Evolutionary conservation across 2,797 vertebrate genomes (phyloP), one percentile per base, ranked within the genome.

Genomic region (Syngnathus rostellatus): DNA sequence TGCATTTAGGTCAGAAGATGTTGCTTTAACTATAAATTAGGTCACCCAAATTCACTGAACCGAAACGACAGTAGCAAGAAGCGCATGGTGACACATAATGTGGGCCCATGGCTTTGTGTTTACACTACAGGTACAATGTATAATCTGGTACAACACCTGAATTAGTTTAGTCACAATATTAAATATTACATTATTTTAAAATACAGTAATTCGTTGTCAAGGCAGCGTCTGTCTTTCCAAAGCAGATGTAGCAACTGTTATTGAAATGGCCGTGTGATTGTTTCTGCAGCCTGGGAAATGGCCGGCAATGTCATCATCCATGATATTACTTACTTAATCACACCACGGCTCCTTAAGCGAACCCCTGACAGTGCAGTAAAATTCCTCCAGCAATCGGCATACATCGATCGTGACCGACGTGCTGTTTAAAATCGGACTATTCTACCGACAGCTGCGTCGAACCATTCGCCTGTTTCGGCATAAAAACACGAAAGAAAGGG

Each of bases 41-140:
- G 75, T 81, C 69, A 77, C 73, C 75, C 38, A 31, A 37, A 77
- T 78, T 14, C 55, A 65, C 63, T 68, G 1, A 6, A 11, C 57
- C 68, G 71, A 70, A 74, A 0, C 5, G 64, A 57, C 66, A 69
- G 62, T 62, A 5, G 14, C 45, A 48, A 48, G 45, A 2, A 1
- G 19, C 3, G 50, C 31, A 64, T 17, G 7, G 8, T 11, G 21
- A 40, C 45, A 64, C 10, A 46, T 38, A 21, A 50, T 17, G 43
- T 31, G 43, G 41, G 10, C 60, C 60, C 14, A 31, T 58, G 31
- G 55, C 14, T 7, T 16, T 8, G 16, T 38, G 16, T 39, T 25
- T 25, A 12, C 25, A 57, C 23, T 37, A 37, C 51, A 11, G 51
- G 23, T 31, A 37, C 25, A 19, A 17, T 9, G 14, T 58, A 19